Conservation (phyloP, 1,140 invertebrate genomes). For the Plectus sambesii region DNA sequence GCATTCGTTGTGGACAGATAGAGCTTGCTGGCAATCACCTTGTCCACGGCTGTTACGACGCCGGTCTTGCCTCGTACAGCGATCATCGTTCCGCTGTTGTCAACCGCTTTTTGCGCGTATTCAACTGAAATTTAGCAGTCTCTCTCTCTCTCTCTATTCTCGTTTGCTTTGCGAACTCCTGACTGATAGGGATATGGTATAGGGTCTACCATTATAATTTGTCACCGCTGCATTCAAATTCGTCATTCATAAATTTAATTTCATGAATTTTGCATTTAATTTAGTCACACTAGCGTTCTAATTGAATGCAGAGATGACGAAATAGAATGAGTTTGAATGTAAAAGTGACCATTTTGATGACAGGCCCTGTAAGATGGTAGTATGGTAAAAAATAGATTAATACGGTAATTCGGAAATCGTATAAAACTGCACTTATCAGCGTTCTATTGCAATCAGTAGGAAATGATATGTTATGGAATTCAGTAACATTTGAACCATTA, state of each 20-base stretch:
- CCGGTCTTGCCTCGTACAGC: constrained; percentile 88
- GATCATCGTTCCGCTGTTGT: constrained; percentile 93
- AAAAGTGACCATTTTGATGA: constrained; percentile 2
- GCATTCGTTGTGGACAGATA: constrained; percentile 64
- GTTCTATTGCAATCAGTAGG: too few relatives aligned
- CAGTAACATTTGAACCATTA: too few relatives aligned
- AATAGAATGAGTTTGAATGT: background rate
- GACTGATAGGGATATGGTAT: background rate
- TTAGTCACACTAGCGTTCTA: too few relatives aligned
- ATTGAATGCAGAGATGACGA: too few relatives aligned
- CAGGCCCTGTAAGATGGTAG: too few relatives aligned
- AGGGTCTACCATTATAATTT: too few relatives aligned
- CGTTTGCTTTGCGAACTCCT: background rate
- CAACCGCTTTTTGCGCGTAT: constrained; percentile 97
- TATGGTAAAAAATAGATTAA: too few relatives aligned
- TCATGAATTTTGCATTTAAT: too few relatives aligned
- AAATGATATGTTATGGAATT: too few relatives aligned
- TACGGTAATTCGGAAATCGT: too few relatives aligned
- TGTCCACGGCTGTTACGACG: constrained; percentile 92
- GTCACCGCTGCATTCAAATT: too few relatives aligned
- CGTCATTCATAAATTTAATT: background rate
- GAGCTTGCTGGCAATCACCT: constrained; percentile 88
- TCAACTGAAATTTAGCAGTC: constrained; percentile 98
- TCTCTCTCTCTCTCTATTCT: constrained; percentile 6
- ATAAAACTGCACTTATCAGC: too few relatives aligned